Base-by-base conservation (phyloP, 2,888 invertebrate species). In the Crepidodera aurea region DNA sequence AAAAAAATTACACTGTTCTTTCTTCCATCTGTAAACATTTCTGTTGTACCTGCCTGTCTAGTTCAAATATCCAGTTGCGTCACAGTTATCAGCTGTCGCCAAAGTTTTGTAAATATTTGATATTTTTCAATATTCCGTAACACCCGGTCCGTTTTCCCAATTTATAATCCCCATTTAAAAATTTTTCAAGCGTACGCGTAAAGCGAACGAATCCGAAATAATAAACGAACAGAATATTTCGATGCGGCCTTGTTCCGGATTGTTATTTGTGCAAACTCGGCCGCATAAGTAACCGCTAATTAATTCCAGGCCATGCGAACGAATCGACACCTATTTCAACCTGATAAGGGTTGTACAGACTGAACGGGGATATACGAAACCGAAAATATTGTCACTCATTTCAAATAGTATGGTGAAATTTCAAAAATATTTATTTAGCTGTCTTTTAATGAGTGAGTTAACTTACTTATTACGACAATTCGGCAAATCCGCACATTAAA, bases 321-420 rank as follows among this genome's bases (percentile, higher is more conserved):
- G 37, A 39, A 51, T 39, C 39, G 37, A 51, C 51, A 39, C 51
- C 39, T 39, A 25, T 37, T 51, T n/a, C 25, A 18, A 12, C 19
- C 19, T 34, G 51, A 19, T 51, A 51, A 51, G 51, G 51, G 51
- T 51, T 25, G 39, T 8, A 51, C 10, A 22, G n/a, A n/a, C n/a
- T n/a, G n/a, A n/a, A n/a, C n/a, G n/a, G n/a, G n/a, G 37, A 37
- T 51, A 34, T 34, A 51, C 22, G 13, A 51, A 51, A 37, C 39
- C 51, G 10, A 51, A 51, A 51, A 51, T 51, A 51, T 51, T 51
- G 51, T 51, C 15, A 37, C 51, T 2, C 10, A 29, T 29, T 2
- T 25, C 3, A 5, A 25, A 25, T 29, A 29, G 29, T 10, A 2
- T 29, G 29, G 29, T 29, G 2, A 29, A 29, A 29, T 2, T 29